Percentiles rank a stretch among this genome's conserved stretches.
Conservation (phyloP, 2,888 invertebrate species). For the Proisotoma minuta region DNA sequence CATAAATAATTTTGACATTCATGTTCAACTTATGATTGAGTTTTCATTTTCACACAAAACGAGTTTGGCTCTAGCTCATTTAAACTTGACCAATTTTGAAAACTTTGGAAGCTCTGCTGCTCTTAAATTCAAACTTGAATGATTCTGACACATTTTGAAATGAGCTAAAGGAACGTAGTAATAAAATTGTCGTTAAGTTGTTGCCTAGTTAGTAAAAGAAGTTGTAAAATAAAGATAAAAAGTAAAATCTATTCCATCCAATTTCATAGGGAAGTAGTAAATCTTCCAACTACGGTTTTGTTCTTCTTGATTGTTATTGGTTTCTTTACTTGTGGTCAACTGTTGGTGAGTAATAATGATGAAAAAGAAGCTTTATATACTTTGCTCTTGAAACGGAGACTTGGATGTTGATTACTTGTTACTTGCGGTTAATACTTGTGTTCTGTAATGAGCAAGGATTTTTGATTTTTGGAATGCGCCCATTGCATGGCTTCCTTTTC, state of each 20-base stretch:
- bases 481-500: conserved; percentile 3
- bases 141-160: too few species aligned
- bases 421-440: not conserved
- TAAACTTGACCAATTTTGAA: too few species aligned
- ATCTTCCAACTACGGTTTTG: not conserved
- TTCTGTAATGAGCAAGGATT: not conserved
- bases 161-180: too few species aligned
- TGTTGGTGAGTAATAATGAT: not conserved
- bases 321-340: too few species aligned
- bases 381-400: not conserved
- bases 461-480: not conserved
- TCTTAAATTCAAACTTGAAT: too few species aligned
- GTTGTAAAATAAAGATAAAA: conserved; percentile 3
- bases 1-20: too few species aligned
- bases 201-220: conserved; percentile 4
- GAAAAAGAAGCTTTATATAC: too few species aligned
- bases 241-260: not conserved
- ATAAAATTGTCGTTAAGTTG: not conserved
- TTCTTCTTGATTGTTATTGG: conserved; percentile 2
- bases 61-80: too few species aligned
- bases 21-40: too few species aligned
- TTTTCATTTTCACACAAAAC: too few species aligned
- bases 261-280: not conserved
- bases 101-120: too few species aligned
- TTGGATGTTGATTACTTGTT: not conserved